Base-by-base conservation (phyloP, 2,888 invertebrate species). In the Hemicrepidius hirtus region DNA sequence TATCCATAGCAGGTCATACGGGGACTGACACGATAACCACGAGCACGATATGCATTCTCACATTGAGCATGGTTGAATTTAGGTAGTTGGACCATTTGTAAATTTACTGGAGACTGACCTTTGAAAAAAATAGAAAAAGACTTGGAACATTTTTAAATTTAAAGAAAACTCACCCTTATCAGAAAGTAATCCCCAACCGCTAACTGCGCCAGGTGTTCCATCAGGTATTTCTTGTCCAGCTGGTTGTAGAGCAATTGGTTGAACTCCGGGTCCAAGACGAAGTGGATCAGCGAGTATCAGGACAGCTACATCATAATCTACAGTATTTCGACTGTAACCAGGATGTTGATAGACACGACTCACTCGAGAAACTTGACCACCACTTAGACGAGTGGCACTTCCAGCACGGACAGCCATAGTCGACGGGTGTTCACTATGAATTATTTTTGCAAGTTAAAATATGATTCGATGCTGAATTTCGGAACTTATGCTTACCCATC, bases 31-130 rank as follows among this genome's bases (percentile, higher is more conserved):
- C n/a, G n/a, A n/a, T n/a, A n/a, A n/a, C 46, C 35, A 1, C 16
- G 18, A 32, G n/a, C n/a, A n/a, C 55, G 24, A 16, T 62, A 62
- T 7, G 41, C 44, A 3, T 0, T n/a, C 40, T 73, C 75, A 66
- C 86, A 86, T 18, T 81, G 79, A 0, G 41, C 66, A 24, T 80
- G 80, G 71, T 71, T 70, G 3, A 83, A 77, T 37, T 84, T 82
- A 10, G 76, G 66, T 7, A 86, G 81, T 4, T 76, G 18, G 2
- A 80, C 84, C 4, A 79, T 80, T 78, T 85, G 84, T 1, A 87
- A 77, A n/a, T n/a, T n/a, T n/a, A n/a, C n/a, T n/a, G n/a, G n/a
- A n/a, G n/a, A n/a, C n/a, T n/a, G n/a, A n/a, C n/a, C n/a, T n/a
- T n/a, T n/a, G n/a, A n/a, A n/a, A n/a, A n/a, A n/a, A n/a, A n/a